Evolutionary conservation across 2,797 vertebrate genomes (phyloP).

Genomic region (Ptychadena robeensis): DNA sequence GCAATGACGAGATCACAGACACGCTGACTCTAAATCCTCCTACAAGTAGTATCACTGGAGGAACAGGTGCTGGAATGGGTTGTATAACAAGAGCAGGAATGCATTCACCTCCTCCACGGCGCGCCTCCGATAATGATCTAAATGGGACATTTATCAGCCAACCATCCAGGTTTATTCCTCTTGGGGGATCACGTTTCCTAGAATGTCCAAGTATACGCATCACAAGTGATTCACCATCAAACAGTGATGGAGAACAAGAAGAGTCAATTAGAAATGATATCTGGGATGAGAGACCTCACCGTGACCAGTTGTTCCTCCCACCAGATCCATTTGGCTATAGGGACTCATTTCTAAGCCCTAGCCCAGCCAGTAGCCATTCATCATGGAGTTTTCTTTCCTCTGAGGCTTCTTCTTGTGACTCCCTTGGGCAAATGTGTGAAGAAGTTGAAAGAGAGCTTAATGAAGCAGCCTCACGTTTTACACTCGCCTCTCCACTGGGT

Average conservation of each 20-base stretch:
- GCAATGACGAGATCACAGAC: conserved; percentile 67
- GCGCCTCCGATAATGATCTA: conserved; percentile 79
- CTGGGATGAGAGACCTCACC: conserved; percentile 78
- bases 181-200: conserved; percentile 83
- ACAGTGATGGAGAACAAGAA: conserved; percentile 69
- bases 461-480: conserved; percentile 82
- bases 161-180: conserved; percentile 86
- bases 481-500: conserved; percentile 74
- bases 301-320: conserved; percentile 85
- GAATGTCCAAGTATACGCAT: conserved; percentile 95
- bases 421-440: conserved; percentile 81
- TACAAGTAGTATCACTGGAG: conserved; percentile 67
- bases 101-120: conserved; percentile 89
- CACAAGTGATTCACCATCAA: conserved; percentile 89
- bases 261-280: conserved; percentile 73
- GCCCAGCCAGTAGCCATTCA: conserved; percentile 88
- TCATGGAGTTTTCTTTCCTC: conserved; percentile 88
- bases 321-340: conserved; percentile 86
- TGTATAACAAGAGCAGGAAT: conserved; percentile 82
- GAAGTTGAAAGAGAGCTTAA: conserved; percentile 85
- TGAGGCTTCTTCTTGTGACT: conserved; percentile 86
- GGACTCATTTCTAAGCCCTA: conserved; percentile 88
- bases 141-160: conserved; percentile 90
- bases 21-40: conserved; percentile 60
- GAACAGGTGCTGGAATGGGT: conserved; percentile 29